Evolutionary conservation across 1,140 invertebrate genomes (phyloP).

Genomic region (Saccostrea echinata): DNA sequence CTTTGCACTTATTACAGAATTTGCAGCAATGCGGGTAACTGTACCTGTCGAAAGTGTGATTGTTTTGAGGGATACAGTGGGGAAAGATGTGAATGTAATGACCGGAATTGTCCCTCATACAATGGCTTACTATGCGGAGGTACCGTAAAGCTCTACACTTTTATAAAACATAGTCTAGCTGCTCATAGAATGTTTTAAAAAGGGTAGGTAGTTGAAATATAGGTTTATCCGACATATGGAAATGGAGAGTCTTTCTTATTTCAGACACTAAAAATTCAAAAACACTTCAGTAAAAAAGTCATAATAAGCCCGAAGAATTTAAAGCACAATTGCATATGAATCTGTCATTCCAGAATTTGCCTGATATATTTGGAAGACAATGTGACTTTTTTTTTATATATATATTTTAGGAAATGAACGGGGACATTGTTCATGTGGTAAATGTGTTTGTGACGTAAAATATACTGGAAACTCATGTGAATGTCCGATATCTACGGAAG

Average conservation of each 20-base stretch:
- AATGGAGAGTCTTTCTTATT: too few species aligned
- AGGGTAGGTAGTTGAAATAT: too few species aligned
- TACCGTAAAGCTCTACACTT: not conserved
- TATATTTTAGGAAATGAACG: not conserved
- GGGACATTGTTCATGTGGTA: not conserved
- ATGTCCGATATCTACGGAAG: not conserved
- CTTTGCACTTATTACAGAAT: constrained; percentile 42
- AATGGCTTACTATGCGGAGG: not conserved
- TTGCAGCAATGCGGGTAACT: constrained; percentile 66
- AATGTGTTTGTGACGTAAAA: not conserved
- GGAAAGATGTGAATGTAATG: constrained; percentile 94
- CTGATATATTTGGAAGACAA: too few species aligned
- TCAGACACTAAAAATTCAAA: too few species aligned
- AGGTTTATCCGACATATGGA: too few species aligned
- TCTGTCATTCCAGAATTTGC: too few species aligned
- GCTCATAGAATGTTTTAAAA: too few species aligned
- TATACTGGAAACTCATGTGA: not conserved
- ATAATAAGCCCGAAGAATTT: too few species aligned
- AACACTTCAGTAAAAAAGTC: too few species aligned
- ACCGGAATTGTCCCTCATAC: constrained; percentile 91
- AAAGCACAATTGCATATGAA: too few species aligned
- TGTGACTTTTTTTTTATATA: not conserved
- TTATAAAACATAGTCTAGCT: too few species aligned
- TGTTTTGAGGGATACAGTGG: constrained; percentile 83
- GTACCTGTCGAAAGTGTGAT: constrained; percentile 68